Evolutionary conservation across 2,888 invertebrate species (phyloP).

Genomic region (Aspidapion aeneum): DNA sequence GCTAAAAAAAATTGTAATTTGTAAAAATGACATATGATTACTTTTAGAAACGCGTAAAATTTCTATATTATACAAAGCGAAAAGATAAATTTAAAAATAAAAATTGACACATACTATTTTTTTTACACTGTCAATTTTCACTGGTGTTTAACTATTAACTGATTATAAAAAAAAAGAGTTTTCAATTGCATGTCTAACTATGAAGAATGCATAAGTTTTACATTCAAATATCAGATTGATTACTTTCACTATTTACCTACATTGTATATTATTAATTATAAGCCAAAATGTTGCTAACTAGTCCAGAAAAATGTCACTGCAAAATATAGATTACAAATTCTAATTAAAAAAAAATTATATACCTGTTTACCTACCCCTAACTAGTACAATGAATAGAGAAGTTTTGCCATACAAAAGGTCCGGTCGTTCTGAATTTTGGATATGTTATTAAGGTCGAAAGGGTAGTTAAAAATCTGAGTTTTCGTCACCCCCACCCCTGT

Average conservation of each 20-base stretch:
- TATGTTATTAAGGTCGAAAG: too few relatives aligned
- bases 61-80: slow-evolving; percentile 31
- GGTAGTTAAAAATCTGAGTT: too few relatives aligned
- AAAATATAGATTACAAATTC: background rate
- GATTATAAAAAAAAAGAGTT: too few relatives aligned
- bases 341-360: too few relatives aligned
- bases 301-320: background rate
- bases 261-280: background rate
- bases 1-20: slow-evolving; percentile 38
- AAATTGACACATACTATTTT: slow-evolving; percentile 35
- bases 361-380: too few relatives aligned
- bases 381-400: too few relatives aligned
- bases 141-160: slow-evolving; percentile 42
- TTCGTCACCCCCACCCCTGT: too few relatives aligned
- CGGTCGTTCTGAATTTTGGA: too few relatives aligned
- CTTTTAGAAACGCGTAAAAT: slow-evolving; percentile 45
- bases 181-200: background rate
- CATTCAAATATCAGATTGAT: background rate
- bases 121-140: slow-evolving; percentile 46
- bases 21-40: slow-evolving; percentile 46
- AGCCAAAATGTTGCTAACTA: background rate
- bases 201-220: background rate
- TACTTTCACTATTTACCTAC: background rate
- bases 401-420: too few relatives aligned
- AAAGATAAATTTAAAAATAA: slow-evolving; percentile 33